Evolutionary conservation across 2,888 invertebrate species (phyloP).

Genomic region (Acanthococcus lagerstroemiae): DNA sequence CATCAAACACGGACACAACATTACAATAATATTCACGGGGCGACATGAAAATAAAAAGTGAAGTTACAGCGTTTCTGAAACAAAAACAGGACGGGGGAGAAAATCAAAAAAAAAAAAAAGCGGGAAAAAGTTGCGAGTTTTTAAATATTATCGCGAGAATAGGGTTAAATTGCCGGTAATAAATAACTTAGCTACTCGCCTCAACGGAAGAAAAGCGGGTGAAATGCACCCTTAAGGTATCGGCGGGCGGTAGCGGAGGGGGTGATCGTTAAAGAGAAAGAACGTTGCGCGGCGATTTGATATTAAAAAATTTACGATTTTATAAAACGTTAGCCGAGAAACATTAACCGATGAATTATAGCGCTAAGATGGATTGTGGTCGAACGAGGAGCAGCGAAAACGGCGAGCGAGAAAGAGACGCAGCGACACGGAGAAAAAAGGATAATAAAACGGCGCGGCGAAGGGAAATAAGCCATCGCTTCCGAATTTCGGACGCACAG

Average conservation of each 20-base stretch:
- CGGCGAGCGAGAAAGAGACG: neutral
- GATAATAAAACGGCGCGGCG: conserved; percentile 20
- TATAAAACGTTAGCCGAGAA: conserved; percentile 30
- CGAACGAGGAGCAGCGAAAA: conserved; percentile 2
- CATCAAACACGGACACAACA: conserved; percentile 13
- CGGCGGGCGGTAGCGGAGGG: conserved; percentile 12
- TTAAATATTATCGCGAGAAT: conserved; percentile 30
- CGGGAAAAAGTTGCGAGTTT: conserved; percentile 28
- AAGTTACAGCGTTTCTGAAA: conserved; percentile 5
- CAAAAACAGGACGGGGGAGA: too few species aligned
- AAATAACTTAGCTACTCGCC: conserved; percentile 30
- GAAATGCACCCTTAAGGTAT: conserved; percentile 30
- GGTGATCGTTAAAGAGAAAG: conserved; percentile 30
- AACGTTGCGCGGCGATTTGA: conserved; percentile 30
- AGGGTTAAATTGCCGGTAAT: conserved; percentile 30
- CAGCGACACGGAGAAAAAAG: conserved; percentile 13
- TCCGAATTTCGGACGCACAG: conserved; percentile 22
- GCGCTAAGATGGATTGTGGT: conserved; percentile 30
- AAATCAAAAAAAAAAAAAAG: conserved; percentile 15
- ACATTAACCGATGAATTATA: conserved; percentile 30
- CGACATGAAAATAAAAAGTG: conserved; percentile 4
- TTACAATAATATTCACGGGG: conserved; percentile 11
- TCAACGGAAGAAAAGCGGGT: conserved; percentile 29
- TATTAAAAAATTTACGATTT: conserved; percentile 30
- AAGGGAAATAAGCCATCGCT: conserved; percentile 29